Evolutionary conservation across 2,888 invertebrate species (phyloP).

Genomic region (Lepidochrysops patricia): DNA sequence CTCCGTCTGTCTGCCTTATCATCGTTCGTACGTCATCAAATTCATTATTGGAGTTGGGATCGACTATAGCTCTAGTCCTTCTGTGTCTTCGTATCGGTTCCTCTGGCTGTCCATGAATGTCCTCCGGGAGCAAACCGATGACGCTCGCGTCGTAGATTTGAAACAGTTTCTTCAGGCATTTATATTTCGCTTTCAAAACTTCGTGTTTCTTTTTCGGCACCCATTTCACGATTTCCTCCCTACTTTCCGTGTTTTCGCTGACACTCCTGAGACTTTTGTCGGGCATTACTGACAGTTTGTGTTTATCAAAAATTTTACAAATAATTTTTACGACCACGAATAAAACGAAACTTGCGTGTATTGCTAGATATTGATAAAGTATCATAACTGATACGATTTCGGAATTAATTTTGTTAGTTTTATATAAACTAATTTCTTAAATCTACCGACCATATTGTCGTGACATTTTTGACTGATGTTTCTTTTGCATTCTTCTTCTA

Average conservation of each 20-base stretch:
- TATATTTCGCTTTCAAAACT: conserved; percentile 61
- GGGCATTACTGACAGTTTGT: conserved; percentile 33
- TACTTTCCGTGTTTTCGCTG: conserved; percentile 45
- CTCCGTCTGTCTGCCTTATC: too few relatives aligned
- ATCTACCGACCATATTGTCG: conserved; percentile 38
- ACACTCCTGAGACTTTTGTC: conserved; percentile 44
- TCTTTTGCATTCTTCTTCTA: not conserved
- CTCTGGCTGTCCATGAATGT: conserved; percentile 21
- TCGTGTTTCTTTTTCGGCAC: conserved; percentile 66
- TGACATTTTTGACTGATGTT: conserved; percentile 36
- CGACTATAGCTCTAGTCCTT: conserved; percentile 51
- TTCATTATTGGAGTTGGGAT: conserved; percentile 41
- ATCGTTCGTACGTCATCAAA: too few relatives aligned
- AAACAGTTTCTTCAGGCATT: conserved; percentile 61
- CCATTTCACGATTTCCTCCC: conserved; percentile 46
- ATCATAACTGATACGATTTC: conserved; percentile 45
- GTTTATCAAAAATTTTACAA: conserved; percentile 28
- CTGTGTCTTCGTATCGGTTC: conserved; percentile 30
- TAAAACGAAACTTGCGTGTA: conserved; percentile 42
- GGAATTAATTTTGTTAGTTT: conserved; percentile 29
- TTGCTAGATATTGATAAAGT: conserved; percentile 48
- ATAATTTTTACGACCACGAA: conserved; percentile 46
- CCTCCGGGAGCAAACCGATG: conserved; percentile 48
- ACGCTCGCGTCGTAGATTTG: conserved; percentile 63
- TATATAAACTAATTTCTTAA: conserved; percentile 23